phyloP scores from a whole-genome alignment of 2,888 invertebrate species.

The Tenthredo distinguenda region DNA sequence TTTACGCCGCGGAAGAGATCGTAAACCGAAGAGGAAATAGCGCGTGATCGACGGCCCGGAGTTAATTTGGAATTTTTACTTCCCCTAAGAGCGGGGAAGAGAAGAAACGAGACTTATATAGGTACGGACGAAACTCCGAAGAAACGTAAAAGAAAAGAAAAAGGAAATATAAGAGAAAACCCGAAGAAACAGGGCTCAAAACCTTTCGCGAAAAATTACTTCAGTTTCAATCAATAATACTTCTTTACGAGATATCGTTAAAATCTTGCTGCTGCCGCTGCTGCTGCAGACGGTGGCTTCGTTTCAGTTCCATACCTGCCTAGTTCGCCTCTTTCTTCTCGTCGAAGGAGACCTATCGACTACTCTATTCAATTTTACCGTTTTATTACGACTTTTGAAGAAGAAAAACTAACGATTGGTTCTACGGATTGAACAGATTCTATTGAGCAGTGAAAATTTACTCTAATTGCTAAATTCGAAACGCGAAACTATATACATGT shows the following conservation, averaged over 20 bases:
- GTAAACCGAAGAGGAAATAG: neutral
- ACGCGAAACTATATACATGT: neutral
- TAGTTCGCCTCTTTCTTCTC: neutral
- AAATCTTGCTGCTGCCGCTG: constrained; percentile 21
- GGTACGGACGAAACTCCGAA: neutral
- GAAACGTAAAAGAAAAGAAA: neutral
- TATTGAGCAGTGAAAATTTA: neutral
- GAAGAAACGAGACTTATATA: neutral
- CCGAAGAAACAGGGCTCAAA: neutral
- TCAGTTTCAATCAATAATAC: constrained; percentile 41
- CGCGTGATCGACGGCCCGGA: neutral
- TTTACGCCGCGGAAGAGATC: neutral
- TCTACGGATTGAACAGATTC: neutral
- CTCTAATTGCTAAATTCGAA: neutral
- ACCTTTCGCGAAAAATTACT: neutral
- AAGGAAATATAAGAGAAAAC: neutral
- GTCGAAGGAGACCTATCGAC: neutral
- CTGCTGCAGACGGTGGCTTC: neutral
- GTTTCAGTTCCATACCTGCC: neutral
- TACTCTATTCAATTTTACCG: constrained; percentile 2
- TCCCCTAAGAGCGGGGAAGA: no score
- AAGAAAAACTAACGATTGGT: constrained; percentile 25
- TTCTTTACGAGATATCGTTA: constrained; percentile 45
- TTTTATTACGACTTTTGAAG: constrained; percentile 26
- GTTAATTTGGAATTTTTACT: constrained; percentile 9